A percentile compares a stretch with the other conserved stretches of the same genome.
Evolutionary conservation across 64 coral and sea anemone genomes (phyloP).

Genomic region (Montipora capricornis): DNA sequence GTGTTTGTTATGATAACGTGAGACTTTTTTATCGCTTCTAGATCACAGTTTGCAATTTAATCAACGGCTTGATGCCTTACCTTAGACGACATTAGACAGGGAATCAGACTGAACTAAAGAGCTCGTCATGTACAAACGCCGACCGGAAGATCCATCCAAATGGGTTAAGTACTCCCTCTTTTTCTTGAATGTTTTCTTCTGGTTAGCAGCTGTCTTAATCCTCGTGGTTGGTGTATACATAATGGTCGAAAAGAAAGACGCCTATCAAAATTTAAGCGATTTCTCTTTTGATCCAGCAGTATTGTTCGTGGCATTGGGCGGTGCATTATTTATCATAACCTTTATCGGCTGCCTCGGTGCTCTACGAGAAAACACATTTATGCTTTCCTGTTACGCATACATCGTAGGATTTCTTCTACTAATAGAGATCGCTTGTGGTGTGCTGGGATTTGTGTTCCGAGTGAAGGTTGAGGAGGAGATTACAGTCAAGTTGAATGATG

Average conservation of each 20-base stretch:
- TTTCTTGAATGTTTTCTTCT: slow-evolving; percentile 68
- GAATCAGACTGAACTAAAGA: neutral
- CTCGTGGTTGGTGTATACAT: slow-evolving; percentile 53
- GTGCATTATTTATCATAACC: slow-evolving; percentile 50
- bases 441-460: slow-evolving; percentile 17
- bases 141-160: slow-evolving; percentile 25
- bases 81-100: too few relatives aligned
- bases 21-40: too few relatives aligned
- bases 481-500: neutral
- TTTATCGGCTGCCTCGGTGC: slow-evolving; percentile 71
- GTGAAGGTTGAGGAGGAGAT: slow-evolving; percentile 38
- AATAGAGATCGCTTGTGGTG: slow-evolving; percentile 23
- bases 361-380: slow-evolving; percentile 64
- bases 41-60: too few relatives aligned
- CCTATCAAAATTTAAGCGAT: slow-evolving; percentile 44
- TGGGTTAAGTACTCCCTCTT: slow-evolving; percentile 57
- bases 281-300: slow-evolving; percentile 50
- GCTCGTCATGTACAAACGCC: neutral
- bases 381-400: slow-evolving; percentile 25
- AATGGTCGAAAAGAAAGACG: slow-evolving; percentile 50
- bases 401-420: slow-evolving; percentile 37
- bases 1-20: too few relatives aligned
- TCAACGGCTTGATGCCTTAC: neutral
- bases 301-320: slow-evolving; percentile 41
- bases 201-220: slow-evolving; percentile 39